Percentiles rank a stretch among this genome's conserved stretches.
phyloP scores from a whole-genome alignment of 1,140 invertebrate genomes.

The Pantala flavescens region DNA sequence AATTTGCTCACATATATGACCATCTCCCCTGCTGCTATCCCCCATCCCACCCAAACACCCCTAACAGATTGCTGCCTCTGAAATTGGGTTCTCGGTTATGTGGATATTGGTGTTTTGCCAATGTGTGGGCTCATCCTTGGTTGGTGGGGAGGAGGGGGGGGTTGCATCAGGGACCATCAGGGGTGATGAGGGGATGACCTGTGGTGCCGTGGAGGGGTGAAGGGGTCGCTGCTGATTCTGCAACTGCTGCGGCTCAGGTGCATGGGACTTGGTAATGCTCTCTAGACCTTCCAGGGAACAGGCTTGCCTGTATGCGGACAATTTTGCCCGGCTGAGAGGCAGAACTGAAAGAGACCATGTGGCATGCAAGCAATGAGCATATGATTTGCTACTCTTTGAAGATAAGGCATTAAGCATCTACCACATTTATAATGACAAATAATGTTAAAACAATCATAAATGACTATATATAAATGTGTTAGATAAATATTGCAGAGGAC shows the following conservation, averaged over 20 bases:
- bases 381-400: background rate
- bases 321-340: conserved; percentile 56
- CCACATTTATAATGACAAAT: conserved; percentile 12
- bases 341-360: conserved; percentile 45
- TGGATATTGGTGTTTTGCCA: conserved; percentile 46
- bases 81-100: conserved; percentile 69
- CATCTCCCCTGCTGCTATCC: background rate
- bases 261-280: background rate
- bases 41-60: conserved; percentile 22
- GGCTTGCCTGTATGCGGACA: conserved; percentile 47
- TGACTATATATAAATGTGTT: conserved; percentile 9
- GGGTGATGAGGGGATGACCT: background rate
- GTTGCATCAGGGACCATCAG: background rate
- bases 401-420: conserved; percentile 12
- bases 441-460: conserved; percentile 10
- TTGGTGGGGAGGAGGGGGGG: background rate
- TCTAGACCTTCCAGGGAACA: conserved; percentile 41
- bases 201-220: conserved; percentile 28
- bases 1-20: background rate
- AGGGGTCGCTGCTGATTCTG: conserved; percentile 37
- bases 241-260: background rate
- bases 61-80: conserved; percentile 62
- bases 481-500: background rate
- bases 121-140: background rate
- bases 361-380: background rate